phyloP scores from a whole-genome alignment of 2,113 vertebrate species.

The Speoplatyrhinus poulsoni region DNA sequence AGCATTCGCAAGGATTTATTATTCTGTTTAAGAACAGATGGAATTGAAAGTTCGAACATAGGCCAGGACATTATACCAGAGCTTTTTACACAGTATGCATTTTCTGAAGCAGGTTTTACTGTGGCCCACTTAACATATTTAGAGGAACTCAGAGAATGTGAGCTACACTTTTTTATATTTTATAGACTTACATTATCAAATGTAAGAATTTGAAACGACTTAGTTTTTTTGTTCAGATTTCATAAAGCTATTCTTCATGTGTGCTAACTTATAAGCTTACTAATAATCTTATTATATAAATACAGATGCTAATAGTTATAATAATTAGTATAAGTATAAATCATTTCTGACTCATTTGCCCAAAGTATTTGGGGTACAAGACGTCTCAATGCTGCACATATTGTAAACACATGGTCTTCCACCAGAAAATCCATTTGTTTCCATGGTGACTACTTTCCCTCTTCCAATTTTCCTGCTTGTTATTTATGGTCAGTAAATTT shows the following conservation, averaged over 20 bases:
- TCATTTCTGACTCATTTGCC: slow-evolving; percentile 8
- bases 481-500: slow-evolving; percentile 59
- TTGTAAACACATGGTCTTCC: slow-evolving; percentile 60
- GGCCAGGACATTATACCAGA: slow-evolving; percentile 27
- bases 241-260: no score
- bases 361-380: slow-evolving; percentile 32
- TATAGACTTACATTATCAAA: no score
- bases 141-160: no score
- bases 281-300: no score
- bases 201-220: no score
- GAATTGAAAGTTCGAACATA: slow-evolving; percentile 30
- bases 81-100: slow-evolving; percentile 12
- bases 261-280: no score
- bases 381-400: slow-evolving; percentile 53
- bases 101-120: neutral
- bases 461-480: slow-evolving; percentile 55
- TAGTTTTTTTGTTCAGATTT: no score
- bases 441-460: slow-evolving; percentile 57
- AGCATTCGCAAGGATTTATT: slow-evolving; percentile 37
- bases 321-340: no score
- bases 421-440: slow-evolving; percentile 66
- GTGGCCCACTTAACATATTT: no score
- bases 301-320: no score
- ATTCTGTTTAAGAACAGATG: slow-evolving; percentile 18
- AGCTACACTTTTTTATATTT: no score